Evolutionary conservation across 2,888 invertebrate genomes (phyloP), one percentile per base, ranked within the genome.

Genomic region (Ormia ochracea): DNA sequence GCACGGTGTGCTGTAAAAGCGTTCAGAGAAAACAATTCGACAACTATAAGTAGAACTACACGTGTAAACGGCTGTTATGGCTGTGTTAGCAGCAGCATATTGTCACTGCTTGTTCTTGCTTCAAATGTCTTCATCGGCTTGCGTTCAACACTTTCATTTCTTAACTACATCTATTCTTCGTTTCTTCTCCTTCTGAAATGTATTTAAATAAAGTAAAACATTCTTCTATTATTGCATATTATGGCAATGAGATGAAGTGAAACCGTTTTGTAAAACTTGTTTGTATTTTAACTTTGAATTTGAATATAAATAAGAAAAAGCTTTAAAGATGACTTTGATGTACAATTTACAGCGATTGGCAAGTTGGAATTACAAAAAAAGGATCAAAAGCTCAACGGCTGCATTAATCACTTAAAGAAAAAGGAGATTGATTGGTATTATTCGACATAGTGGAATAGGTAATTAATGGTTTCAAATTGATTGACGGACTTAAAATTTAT

Each of bases 111-210:
- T 56, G 63, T 48, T 63, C 48, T 33, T 70, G 10, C 28, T 58
- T 63, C 38, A 12, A 33, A 65, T 77, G 70, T 50, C 48, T 63
- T 70, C 50, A 48, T 59, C 66, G 66, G 59, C 77, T 78, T 72
- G 33, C 43, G 26, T 56, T 41, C 23, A 59, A 52, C 26, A 36
- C 23, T 56, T 58, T 17, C 23, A 21, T 69, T 31, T 28, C 9
- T 45, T 36, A 38, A 43, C 50, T 45, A 43, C 10, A 59, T 41
- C 7, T 54, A n/a, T n/a, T 59, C 6, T 66, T 50, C 9, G n/a
- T 56, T 56, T 23, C 6, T 21, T 31, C 31, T 48, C 9, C 10
- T 45, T 19, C 12, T 54, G 19, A 43, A 33, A 50, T 56, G 14
- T 63, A 61, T 28, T 54, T 7, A 48, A 58, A 65, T 65, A n/a